These are phyloP conservation scores for Chauna torquata DNA, from an alignment of 2,113 vertebrate species.

Conservation along the genomic window DNA sequence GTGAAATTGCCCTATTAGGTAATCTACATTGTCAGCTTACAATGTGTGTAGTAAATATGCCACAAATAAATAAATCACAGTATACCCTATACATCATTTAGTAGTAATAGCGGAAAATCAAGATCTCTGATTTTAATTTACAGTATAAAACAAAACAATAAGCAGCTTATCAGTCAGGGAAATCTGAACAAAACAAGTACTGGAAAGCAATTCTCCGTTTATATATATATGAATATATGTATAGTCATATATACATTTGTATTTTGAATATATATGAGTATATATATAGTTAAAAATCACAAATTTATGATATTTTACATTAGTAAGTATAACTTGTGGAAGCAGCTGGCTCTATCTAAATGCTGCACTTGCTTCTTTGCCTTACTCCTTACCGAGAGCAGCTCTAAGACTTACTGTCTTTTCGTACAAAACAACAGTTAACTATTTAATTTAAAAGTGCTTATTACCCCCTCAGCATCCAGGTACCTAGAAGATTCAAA, in stretches of 20 bases:
- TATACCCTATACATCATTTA: background rate
- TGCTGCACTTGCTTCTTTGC: background rate
- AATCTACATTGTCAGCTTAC: background rate
- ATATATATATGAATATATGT: background rate
- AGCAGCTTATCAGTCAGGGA: background rate
- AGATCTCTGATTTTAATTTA: slow-evolving; percentile 6
- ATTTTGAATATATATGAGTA: background rate
- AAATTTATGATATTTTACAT: background rate
- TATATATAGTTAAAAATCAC: background rate
- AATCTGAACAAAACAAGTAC: background rate
- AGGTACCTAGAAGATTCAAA: background rate
- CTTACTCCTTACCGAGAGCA: background rate
- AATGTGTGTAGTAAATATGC: background rate
- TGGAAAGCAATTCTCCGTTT: background rate
- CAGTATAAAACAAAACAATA: background rate
- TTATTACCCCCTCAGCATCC: background rate
- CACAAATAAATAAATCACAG: slow-evolving; percentile 35
- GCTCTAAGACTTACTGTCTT: background rate
- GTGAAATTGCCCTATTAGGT: background rate
- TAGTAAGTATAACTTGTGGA: background rate
- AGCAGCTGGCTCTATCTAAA: background rate
- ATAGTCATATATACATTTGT: background rate
- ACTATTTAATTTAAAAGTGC: background rate
- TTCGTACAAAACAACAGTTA: background rate
- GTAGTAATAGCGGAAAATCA: background rate